Evolutionary conservation across 37 sponge, comb jelly and placozoan genomes (phyloP).

Genomic region (Theonella swinhoei): DNA sequence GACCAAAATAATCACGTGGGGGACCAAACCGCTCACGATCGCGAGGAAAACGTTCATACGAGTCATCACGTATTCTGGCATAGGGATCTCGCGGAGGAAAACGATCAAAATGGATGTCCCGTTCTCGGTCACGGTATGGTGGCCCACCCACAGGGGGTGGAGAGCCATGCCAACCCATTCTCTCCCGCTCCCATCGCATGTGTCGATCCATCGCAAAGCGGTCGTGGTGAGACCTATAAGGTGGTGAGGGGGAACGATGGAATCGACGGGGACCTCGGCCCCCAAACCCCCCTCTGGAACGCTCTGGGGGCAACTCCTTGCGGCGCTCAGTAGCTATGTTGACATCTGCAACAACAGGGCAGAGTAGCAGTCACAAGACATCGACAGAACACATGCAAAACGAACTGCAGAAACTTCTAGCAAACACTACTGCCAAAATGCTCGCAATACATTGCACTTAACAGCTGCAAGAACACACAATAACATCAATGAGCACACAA

Average conservation of each 20-base stretch:
- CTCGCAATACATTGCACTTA: too few relatives aligned
- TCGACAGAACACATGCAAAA: too few relatives aligned
- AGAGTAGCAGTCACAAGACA: too few relatives aligned
- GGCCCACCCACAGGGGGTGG: neutral
- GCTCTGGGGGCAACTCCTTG: slow-evolving; percentile 16
- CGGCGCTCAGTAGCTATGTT: slow-evolving; percentile 58
- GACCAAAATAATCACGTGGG: neutral
- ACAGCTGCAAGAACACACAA: too few relatives aligned
- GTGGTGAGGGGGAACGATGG: slow-evolving; percentile 27
- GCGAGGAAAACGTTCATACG: slow-evolving; percentile 41
- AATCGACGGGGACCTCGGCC: neutral
- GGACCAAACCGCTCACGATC: slow-evolving; percentile 8
- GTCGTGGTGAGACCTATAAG: slow-evolving; percentile 17
- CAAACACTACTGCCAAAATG: too few relatives aligned
- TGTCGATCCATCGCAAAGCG: neutral
- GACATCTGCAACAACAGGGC: slow-evolving; percentile 51
- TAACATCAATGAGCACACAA: too few relatives aligned
- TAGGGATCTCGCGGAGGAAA: slow-evolving; percentile 33
- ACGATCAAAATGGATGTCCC: neutral
- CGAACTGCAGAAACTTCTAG: too few relatives aligned
- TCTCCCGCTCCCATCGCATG: neutral
- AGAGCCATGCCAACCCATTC: neutral
- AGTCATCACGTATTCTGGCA: slow-evolving; percentile 40
- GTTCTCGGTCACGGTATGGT: neutral
- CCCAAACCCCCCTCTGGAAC: neutral